A percentile compares a stretch with the other conserved stretches of the same genome.
Evolutionary conservation across 2,113 vertebrate species (phyloP).

Genomic region (Grammomys dolichurus): DNA sequence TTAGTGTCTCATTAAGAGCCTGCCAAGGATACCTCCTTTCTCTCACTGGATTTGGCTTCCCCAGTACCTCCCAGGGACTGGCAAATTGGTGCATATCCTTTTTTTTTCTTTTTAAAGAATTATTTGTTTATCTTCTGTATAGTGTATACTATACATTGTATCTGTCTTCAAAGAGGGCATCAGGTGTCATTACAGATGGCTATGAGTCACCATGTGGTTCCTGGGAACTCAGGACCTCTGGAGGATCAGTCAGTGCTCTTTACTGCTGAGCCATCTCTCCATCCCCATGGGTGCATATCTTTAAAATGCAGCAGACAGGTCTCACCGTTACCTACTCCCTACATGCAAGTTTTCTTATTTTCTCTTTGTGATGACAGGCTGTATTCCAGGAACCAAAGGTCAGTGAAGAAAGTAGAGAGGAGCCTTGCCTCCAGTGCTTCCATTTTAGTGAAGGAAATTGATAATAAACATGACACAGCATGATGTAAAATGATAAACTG

Average conservation of each 20-base stretch:
- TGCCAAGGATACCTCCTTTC: rapidly evolving
- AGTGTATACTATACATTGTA: no score
- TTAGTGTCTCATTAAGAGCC: not conserved
- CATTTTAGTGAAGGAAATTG: not conserved
- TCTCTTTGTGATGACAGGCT: not conserved
- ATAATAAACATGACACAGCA: not conserved
- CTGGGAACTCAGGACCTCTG: no score
- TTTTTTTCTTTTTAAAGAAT: no score
- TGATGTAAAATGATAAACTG: not conserved
- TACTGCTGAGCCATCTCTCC: no score
- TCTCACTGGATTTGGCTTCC: not conserved
- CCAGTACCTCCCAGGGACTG: not conserved
- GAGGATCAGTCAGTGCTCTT: no score
- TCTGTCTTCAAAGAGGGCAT: no score
- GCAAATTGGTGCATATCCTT: rapidly evolving
- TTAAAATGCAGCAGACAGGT: rapidly evolving
- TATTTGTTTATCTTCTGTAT: no score
- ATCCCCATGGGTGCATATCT: rapidly evolving
- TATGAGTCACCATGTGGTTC: no score
- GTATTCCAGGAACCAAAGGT: not conserved
- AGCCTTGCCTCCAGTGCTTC: not conserved
- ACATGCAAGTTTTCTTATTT: not conserved
- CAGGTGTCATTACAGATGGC: no score
- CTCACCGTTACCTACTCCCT: not conserved
- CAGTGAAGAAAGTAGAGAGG: not conserved